Conservation (phyloP, 2,113 vertebrate genomes). For the Corythornis cristatus region DNA sequence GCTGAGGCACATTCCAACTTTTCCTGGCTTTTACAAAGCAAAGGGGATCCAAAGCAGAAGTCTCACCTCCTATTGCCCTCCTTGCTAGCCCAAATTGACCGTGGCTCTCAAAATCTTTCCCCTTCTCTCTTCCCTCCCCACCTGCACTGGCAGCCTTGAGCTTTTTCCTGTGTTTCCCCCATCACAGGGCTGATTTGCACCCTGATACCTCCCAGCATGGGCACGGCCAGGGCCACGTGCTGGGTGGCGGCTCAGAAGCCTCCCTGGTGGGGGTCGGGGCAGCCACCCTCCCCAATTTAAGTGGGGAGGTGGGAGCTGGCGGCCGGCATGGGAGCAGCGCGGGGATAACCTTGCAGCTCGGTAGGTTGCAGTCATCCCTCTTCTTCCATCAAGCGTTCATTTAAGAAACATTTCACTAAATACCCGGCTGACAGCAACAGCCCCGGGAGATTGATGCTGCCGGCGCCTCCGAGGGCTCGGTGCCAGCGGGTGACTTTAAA, state of each 20-base stretch:
- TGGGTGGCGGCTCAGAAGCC: fast-evolving
- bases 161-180: background rate
- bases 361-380: slow-evolving; percentile 8
- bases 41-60: background rate
- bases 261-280: fast-evolving
- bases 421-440: slow-evolving; percentile 26
- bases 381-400: slow-evolving; percentile 30
- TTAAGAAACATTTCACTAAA: slow-evolving; percentile 46
- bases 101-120: background rate
- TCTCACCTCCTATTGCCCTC: background rate
- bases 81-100: background rate
- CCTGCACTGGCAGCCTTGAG: background rate
- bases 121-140: background rate
- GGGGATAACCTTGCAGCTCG: background rate
- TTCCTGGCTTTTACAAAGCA: background rate
- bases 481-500: background rate
- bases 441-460: slow-evolving; percentile 36
- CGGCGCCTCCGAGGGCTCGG: background rate
- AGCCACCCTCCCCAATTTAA: background rate
- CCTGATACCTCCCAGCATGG: fast-evolving
- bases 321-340: background rate
- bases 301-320: background rate
- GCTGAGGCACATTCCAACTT: background rate
- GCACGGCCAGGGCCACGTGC: fast-evolving
- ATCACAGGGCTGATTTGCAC: fast-evolving